A percentile compares a stretch with the other conserved stretches of the same genome.
These are phyloP conservation scores for Penaeus chinensis DNA, from an alignment of 1,140 invertebrate genomes.

Conservation along the genomic window DNA sequence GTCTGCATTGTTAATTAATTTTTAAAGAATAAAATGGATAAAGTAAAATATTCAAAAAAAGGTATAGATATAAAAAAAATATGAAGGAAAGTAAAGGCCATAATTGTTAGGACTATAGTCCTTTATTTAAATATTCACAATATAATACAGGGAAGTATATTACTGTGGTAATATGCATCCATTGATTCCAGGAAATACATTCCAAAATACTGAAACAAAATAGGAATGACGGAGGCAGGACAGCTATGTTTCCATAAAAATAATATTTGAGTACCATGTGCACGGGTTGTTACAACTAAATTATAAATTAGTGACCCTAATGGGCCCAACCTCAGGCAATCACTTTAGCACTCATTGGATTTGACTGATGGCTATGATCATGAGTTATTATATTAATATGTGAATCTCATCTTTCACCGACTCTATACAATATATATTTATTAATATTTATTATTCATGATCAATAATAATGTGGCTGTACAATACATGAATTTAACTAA, in stretches of 20 bases:
- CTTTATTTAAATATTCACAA: conserved; percentile 64
- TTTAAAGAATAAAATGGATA: no score
- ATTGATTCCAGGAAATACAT: conserved; percentile 58
- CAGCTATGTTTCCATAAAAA: conserved; percentile 42
- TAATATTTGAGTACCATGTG: conserved; percentile 51
- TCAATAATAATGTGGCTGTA: conserved; percentile 49
- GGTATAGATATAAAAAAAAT: background rate
- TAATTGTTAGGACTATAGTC: conserved; percentile 52
- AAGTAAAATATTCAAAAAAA: no score
- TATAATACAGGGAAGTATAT: conserved; percentile 62
- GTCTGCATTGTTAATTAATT: no score
- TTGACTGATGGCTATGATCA: conserved; percentile 47
- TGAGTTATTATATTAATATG: conserved; percentile 43
- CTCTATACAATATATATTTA: conserved; percentile 60
- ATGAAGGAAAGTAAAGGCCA: conserved; percentile 17
- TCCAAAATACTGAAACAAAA: conserved; percentile 54
- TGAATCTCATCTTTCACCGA: conserved; percentile 52
- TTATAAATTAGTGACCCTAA: conserved; percentile 35
- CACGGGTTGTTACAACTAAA: conserved; percentile 45
- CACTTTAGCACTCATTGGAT: conserved; percentile 46
- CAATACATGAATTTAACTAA: conserved; percentile 43
- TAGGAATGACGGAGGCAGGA: conserved; percentile 42
- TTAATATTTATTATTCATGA: conserved; percentile 45
- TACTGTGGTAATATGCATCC: conserved; percentile 57
- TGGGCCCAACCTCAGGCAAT: conserved; percentile 39